Evolutionary conservation across 2,113 vertebrate species (phyloP).

Genomic region (Aptenodytes patagonicus): DNA sequence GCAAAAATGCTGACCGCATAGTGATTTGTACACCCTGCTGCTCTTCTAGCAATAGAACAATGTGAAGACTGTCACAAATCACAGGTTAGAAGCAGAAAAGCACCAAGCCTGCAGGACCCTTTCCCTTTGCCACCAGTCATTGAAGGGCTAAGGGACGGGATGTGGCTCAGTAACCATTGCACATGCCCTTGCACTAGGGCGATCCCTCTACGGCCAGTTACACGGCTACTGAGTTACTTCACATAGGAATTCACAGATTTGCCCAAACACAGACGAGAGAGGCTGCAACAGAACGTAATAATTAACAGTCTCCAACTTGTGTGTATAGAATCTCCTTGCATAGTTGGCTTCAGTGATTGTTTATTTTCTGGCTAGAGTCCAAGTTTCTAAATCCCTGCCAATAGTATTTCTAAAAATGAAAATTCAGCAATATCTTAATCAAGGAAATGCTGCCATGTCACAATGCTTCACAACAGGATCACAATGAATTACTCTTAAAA

Average conservation of each 20-base stretch:
- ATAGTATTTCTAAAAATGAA: background rate
- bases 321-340: background rate
- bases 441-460: background rate
- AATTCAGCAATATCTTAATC: background rate
- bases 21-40: background rate
- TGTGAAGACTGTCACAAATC: background rate
- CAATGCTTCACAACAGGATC: background rate
- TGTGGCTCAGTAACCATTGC: fast-evolving
- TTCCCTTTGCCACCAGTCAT: too few species aligned
- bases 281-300: background rate
- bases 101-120: background rate
- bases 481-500: background rate
- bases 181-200: background rate
- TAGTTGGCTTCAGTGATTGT: background rate
- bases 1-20: background rate
- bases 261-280: background rate
- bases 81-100: background rate
- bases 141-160: background rate
- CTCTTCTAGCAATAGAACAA: background rate
- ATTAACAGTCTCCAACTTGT: background rate
- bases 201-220: background rate
- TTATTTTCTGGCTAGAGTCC: constrained; percentile 13
- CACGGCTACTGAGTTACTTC: fast-evolving
- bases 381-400: constrained; percentile 12
- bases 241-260: background rate